These are phyloP conservation scores for Neodontobutis hainanensis DNA, from an alignment of 2,113 vertebrate genomes.

Conservation along the genomic window DNA sequence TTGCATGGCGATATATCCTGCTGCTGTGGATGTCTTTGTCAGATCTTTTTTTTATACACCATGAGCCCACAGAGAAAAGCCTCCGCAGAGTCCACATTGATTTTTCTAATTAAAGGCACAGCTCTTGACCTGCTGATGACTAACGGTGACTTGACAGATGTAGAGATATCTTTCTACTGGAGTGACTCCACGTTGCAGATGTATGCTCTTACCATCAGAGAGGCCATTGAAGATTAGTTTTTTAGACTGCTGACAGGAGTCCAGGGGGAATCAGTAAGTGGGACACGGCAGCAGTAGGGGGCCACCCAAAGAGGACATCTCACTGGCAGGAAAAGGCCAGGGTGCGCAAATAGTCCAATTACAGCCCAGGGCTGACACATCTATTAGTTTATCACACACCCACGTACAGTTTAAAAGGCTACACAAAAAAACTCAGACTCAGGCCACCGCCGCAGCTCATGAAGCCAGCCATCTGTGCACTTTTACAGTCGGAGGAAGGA, in stretches of 20 bases:
- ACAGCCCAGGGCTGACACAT: conserved; percentile 35
- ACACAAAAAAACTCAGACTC: conserved; percentile 31
- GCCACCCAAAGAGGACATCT: conserved; percentile 29
- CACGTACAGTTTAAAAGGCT: conserved; percentile 24
- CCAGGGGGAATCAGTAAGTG: conserved; percentile 52
- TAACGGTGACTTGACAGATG: conserved; percentile 65
- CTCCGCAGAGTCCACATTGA: conserved; percentile 60
- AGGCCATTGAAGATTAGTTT: conserved; percentile 49
- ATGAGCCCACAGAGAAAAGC: conserved; percentile 62
- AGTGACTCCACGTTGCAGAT: conserved; percentile 28
- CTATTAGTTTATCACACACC: conserved; percentile 45
- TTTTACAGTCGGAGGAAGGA: conserved; percentile 3
- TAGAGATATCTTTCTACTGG: conserved; percentile 38
- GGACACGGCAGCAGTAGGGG: conserved; percentile 28
- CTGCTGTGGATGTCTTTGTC: conserved; percentile 55
- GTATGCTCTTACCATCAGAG: conserved; percentile 35
- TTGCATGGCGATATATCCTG: conserved; percentile 44
- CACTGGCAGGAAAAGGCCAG: conserved; percentile 35
- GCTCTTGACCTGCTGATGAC: conserved; percentile 56
- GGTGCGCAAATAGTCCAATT: conserved; percentile 46
- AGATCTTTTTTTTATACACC: conserved; percentile 53
- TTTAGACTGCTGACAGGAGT: conserved; percentile 40
- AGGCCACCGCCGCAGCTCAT: conserved; percentile 28
- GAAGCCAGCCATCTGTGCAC: conserved; percentile 54
- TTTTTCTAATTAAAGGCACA: conserved; percentile 66